Evolutionary conservation across 2,888 invertebrate species (phyloP), one percentile per base, ranked within the genome.

Genomic region (Iphiclides podalirius): DNA sequence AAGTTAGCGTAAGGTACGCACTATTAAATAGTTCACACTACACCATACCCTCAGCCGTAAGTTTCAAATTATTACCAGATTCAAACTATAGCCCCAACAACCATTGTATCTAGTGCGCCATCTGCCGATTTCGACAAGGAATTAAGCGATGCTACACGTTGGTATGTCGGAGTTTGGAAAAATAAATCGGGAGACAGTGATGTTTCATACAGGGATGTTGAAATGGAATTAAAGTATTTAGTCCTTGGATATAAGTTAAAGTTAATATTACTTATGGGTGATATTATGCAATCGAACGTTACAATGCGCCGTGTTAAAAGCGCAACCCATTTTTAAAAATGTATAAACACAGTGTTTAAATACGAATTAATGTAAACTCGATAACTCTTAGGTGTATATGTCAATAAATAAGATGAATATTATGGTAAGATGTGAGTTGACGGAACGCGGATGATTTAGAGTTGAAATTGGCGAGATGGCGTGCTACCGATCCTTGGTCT

Each of bases 131-230:
- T 9, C 4, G 26, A 26, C 8, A 11, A 1, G 4, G 1, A 9
- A 35, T 1, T 15, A 17, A 37, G 8, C 8, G 16, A 23, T 11
- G 9, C 1, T 26, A 8, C 8, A 26, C 9, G 8, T 26, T 26
- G 8, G 26, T n/a, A 26, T 2, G 8, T 7, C 8, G 26, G 4
- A 20, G 9, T 7, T 1, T 26, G 26, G 26, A 9, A 26, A 6
- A 8, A 26, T 7, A 9, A 26, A 7, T 20, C 13, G 38, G n/a
- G 13, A n/a, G n/a, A n/a, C 26, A 26, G 35, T 40, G 40, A 40
- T 36, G 35, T 36, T 23, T 14, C 14, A 28, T 47, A 47, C 47
- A 47, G 47, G 47, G 47, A 36, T 35, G 28, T 47, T 34, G 34
- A 33, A 20, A 20, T 1, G 36, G 15, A 40, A 16, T 16, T 36